Conservation (phyloP, 2,888 invertebrate species). For the Lysandra bellargus region DNA sequence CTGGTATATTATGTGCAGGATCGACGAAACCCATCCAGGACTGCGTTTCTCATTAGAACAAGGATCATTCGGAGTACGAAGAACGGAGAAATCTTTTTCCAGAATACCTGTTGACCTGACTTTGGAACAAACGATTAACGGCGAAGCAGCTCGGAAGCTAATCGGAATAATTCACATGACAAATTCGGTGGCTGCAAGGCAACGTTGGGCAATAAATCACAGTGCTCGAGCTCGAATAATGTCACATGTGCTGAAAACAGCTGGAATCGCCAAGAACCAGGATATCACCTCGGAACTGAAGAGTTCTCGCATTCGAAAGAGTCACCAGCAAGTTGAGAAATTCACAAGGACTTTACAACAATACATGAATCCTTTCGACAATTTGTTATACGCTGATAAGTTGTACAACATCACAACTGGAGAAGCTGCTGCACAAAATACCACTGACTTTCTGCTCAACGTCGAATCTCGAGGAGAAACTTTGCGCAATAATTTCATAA, state of each 20-base stretch:
- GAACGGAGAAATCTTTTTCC: constrained; percentile 40
- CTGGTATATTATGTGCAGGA: constrained; percentile 31
- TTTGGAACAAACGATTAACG: constrained; percentile 39
- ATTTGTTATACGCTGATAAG: no score
- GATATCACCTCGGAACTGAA: constrained; percentile 34
- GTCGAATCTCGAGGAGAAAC: no score
- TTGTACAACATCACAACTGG: no score
- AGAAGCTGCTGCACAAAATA: no score
- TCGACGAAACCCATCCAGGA: constrained; percentile 39
- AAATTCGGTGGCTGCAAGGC: constrained; percentile 44
- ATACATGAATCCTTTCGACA: no score
- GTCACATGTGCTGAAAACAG: constrained; percentile 39
- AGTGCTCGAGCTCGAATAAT: constrained; percentile 41
- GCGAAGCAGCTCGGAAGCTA: constrained; percentile 44
- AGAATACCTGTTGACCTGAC: constrained; percentile 38
- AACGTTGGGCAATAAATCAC: constrained; percentile 46
- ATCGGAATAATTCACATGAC: constrained; percentile 43
- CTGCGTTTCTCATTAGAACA: constrained; percentile 33
- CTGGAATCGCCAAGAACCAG: constrained; percentile 38
- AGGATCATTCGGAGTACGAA: constrained; percentile 39
- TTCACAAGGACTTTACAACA: no score
- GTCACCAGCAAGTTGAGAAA: no score
- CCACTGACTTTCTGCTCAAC: no score
- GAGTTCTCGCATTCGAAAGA: no score
- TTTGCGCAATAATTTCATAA: no score